These are phyloP conservation scores for Lathamus discolor DNA, from an alignment of 2,113 vertebrate genomes.

Conservation along the genomic window DNA sequence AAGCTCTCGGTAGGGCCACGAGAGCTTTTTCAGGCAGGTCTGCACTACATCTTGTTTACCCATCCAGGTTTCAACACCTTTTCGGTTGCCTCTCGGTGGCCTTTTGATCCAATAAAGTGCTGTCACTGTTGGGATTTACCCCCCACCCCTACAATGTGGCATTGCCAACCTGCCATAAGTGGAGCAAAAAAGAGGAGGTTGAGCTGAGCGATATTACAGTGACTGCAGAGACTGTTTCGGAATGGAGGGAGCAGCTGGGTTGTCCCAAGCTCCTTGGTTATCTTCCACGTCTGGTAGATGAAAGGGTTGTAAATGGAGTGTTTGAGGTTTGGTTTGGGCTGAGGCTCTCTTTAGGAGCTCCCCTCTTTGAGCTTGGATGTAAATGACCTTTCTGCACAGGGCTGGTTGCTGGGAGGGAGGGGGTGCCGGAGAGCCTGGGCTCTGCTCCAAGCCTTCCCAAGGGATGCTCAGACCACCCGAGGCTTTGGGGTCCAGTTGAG, in stretches of 20 bases:
- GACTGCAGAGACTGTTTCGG: not conserved
- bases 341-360: not conserved
- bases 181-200: not conserved
- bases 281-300: not conserved
- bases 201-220: accelerated
- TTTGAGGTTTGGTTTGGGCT: not conserved
- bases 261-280: not conserved
- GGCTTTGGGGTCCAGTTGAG: accelerated
- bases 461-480: not conserved
- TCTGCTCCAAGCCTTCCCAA: not conserved
- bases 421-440: not conserved
- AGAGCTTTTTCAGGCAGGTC: not conserved
- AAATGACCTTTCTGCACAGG: not conserved
- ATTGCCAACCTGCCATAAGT: not conserved
- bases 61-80: not conserved
- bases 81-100: not conserved
- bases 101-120: not conserved
- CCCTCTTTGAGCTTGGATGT: not conserved
- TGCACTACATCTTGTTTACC: not conserved
- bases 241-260: not conserved
- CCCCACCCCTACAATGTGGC: not conserved
- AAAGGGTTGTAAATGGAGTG: not conserved
- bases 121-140: not conserved
- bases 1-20: accelerated
- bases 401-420: not conserved